Evolutionary conservation across 2,888 invertebrate species (phyloP), one percentile per base, ranked within the genome.

Genomic region (Hirtodrosophila trivittata): DNA sequence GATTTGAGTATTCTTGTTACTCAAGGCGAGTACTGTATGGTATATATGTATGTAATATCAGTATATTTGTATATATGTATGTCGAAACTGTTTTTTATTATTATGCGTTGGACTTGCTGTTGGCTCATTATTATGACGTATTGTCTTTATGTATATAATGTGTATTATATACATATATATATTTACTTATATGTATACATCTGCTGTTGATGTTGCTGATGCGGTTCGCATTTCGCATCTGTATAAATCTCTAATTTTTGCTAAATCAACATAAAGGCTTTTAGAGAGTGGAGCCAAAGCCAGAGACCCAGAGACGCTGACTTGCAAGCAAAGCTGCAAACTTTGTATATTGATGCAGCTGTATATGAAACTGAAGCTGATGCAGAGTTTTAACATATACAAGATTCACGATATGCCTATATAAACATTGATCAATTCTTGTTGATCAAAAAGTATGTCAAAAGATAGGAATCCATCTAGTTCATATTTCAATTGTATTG

Each of bases 81-180:
- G 74, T 64, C 67, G 47, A 62, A 77, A 65, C 55, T 45, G 59
- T 60, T 74, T 67, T 73, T 71, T 75, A 65, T 75, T 71, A 57
- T 55, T n/a, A n/a, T n/a, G n/a, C 60, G 54, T 55, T 74, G 59
- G 33, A 66, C 66, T n/a, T n/a, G n/a, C n/a, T n/a, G n/a, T 78
- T 46, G 76, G 69, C 72, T 66, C 76, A 70, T 76, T 82, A 78
- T 78, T 67, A 70, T 83, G 77, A 80, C 77, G 77, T 78, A 78
- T 78, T 73, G 60, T 62, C 60, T 75, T 77, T 12, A 30, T 41
- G 12, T 26, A 28, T 18, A 21, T 13, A 9, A 25, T 25, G 25
- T 25, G 25, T 4, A 25, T 6, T 25, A 25, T 6, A 25, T 6
- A 25, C 25, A 25, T 32, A 10, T 32, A 8, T 32, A 32, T 4